Conservation (phyloP, 2,797 vertebrate genomes). For the Vultur gryphus region DNA sequence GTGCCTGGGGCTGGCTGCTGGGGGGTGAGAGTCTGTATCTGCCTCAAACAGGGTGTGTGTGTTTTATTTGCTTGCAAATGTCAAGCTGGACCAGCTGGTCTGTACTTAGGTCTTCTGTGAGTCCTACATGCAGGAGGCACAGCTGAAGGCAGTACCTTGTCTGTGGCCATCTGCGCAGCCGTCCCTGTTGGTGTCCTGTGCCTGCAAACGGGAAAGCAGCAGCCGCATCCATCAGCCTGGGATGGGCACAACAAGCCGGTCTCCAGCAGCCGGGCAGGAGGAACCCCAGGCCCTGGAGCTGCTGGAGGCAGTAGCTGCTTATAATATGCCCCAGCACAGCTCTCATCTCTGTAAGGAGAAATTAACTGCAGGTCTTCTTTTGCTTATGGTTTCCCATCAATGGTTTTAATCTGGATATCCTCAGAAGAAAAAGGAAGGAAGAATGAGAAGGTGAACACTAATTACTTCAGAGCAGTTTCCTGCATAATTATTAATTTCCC, state of each 20-base stretch:
- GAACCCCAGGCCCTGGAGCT: not conserved
- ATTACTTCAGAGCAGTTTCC: not conserved
- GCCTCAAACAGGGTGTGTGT: accelerated
- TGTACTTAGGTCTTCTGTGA: not conserved
- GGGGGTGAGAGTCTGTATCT: not conserved
- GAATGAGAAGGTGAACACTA: not conserved
- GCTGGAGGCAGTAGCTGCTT: not conserved
- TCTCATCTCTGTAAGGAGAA: not conserved
- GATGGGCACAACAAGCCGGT: not conserved
- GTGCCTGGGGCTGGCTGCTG: not conserved
- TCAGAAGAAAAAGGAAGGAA: not conserved
- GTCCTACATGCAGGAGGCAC: not conserved
- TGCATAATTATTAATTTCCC: not conserved
- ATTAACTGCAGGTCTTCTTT: not conserved
- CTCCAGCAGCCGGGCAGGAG: not conserved
- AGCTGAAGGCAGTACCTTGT: not conserved
- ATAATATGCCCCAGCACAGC: not conserved
- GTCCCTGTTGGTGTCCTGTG: not conserved
- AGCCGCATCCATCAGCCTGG: not conserved
- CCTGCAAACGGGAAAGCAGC: not conserved
- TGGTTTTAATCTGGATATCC: not conserved
- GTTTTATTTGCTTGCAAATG: not conserved
- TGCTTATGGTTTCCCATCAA: not conserved
- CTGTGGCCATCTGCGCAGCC: not conserved
- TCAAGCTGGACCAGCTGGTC: not conserved